Conservation (phyloP, 2,888 invertebrate genomes). For the Spodoptera exigua region DNA sequence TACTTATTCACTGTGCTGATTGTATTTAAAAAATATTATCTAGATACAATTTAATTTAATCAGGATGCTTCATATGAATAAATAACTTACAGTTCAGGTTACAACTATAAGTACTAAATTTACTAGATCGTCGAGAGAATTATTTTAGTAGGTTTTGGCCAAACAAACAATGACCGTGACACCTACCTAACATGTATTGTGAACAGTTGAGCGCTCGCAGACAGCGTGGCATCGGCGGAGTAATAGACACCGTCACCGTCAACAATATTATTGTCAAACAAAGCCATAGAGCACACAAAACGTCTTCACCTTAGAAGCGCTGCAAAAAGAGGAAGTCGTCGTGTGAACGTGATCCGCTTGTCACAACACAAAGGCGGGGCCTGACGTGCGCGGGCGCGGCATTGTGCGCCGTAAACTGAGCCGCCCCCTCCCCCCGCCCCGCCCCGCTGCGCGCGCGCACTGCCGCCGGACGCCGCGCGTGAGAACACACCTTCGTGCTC, state of each 20-base stretch:
- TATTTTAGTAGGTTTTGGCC: too few relatives aligned
- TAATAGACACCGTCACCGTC: conserved; percentile 49
- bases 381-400: conserved; percentile 38
- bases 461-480: conserved; percentile 35
- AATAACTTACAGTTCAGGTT: too few relatives aligned
- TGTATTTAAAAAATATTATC: too few relatives aligned
- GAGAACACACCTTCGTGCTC: conserved; percentile 35
- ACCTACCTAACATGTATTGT: background rate
- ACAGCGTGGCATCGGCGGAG: conserved; percentile 12
- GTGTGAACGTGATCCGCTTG: conserved; percentile 54
- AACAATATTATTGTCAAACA: conserved; percentile 43
- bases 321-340: conserved; percentile 35
- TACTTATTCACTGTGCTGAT: too few relatives aligned
- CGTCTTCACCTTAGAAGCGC: conserved; percentile 33
- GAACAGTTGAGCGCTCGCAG: background rate
- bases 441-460: conserved; percentile 12
- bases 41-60: too few relatives aligned
- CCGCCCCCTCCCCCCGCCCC: conserved; percentile 21
- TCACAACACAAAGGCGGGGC: conserved; percentile 62
- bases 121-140: too few relatives aligned
- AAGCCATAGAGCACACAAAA: conserved; percentile 52
- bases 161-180: too few relatives aligned
- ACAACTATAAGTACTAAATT: too few relatives aligned
- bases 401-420: conserved; percentile 51
- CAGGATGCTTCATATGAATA: too few relatives aligned